Evolutionary conservation across 2,888 invertebrate genomes (phyloP), one percentile per base, ranked within the genome.

Genomic region (Nomada lathburiana): DNA sequence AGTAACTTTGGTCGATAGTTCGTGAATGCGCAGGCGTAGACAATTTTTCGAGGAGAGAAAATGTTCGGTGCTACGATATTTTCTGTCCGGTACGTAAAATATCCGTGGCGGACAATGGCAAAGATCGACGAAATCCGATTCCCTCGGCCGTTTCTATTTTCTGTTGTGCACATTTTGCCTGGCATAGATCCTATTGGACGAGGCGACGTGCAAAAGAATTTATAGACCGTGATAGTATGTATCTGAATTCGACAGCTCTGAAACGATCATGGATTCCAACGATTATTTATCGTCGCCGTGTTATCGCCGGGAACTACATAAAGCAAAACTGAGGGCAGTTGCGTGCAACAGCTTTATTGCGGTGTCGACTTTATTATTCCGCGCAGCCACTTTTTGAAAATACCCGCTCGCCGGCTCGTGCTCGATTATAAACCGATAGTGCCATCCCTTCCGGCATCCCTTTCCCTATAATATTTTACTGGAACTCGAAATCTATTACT

Each of bases 221-320:
- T 85, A 86, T 86, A 23, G 80, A 53, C 20, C n/a, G 29, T 36
- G 74, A 76, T 59, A 86, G 26, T 64, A 60, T 67, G 26, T 64
- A 64, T 67, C 73, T 65, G 74, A 64, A 79, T 79, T 81, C 79
- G 76, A 50, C 29, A 29, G 60, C 60, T 36, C 53, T 13, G 53
- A 57, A 69, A 64, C 71, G 68, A 82, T 82, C 68, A 63, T 64
- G 26, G 47, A 64, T 55, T 53, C 55, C 57, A 23, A 13, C 47
- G 62, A 75, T 86, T 82, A 84, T 86, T 86, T 86, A 84, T 60
- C 59, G 74, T n/a, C 26, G 64, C 26, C 60, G 50, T 44, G 55
- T 86, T 86, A 84, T 60, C 59, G 74, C n/a, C 26, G 64, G 20
- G 36, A 64, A 64, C 10, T 67, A 44, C 59, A 23, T 74, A 82